Conservation (phyloP, 2,797 vertebrate species). For the Xiphorhynchus erythropygius region DNA sequence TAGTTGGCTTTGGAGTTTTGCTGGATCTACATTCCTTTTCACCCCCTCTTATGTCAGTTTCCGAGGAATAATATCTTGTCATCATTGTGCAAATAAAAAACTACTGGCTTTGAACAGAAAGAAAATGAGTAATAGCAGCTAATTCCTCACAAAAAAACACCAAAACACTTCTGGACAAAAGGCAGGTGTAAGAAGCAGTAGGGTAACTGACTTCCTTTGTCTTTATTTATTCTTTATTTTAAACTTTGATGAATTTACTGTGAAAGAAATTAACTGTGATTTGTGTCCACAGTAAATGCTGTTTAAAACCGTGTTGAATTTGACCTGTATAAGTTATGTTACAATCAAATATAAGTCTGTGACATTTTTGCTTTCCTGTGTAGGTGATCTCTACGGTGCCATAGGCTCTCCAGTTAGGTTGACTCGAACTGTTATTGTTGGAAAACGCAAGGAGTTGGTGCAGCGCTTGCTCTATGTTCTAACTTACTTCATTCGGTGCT, state of each 20-base stretch:
- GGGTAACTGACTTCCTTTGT: neutral
- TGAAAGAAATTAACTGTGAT: neutral
- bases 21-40: neutral
- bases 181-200: neutral
- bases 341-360: neutral
- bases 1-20: neutral
- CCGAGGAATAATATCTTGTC: neutral
- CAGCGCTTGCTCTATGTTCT: constrained; percentile 86
- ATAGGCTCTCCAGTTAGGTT: constrained; percentile 85
- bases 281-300: neutral
- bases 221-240: neutral
- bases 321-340: neutral
- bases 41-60: neutral
- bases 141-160: neutral
- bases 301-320: neutral
- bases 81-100: neutral
- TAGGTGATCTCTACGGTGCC: constrained; percentile 86
- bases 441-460: constrained; percentile 84
- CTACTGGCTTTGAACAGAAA: neutral
- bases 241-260: neutral
- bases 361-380: neutral
- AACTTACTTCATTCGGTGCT: constrained; percentile 89
- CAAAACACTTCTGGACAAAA: neutral
- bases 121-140: neutral
- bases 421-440: constrained; percentile 84